Conservation (phyloP, 2,797 vertebrate species). For the Simalia tracyae region DNA sequence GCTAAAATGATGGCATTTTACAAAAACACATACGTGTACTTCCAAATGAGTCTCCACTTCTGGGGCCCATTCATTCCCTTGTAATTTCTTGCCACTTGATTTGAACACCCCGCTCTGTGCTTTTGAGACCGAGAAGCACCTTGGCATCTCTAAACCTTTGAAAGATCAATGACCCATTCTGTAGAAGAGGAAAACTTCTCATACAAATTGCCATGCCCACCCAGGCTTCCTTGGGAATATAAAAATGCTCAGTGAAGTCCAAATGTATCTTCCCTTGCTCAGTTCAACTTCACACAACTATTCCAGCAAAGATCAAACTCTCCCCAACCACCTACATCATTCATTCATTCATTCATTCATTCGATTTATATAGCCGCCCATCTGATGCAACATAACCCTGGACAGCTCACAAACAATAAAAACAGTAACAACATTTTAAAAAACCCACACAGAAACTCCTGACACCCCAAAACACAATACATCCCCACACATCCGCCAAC, state of each 20-base stretch:
- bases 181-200: background rate
- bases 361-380: background rate
- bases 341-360: background rate
- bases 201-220: background rate
- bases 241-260: background rate
- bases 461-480: background rate
- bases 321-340: background rate
- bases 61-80: background rate
- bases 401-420: background rate
- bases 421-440: background rate
- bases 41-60: background rate
- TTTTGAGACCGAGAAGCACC: background rate
- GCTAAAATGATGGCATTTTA: background rate
- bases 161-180: background rate
- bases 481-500: background rate
- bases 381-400: background rate
- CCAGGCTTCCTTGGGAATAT: background rate
- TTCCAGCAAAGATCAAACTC: background rate
- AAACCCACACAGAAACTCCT: background rate
- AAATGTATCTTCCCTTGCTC: background rate
- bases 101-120: background rate
- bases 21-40: too few relatives aligned
- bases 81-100: background rate
- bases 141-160: background rate
- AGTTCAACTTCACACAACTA: background rate